Evolutionary conservation across 2,888 invertebrate species (phyloP).

Genomic region (Omphaloscelis lunosa): DNA sequence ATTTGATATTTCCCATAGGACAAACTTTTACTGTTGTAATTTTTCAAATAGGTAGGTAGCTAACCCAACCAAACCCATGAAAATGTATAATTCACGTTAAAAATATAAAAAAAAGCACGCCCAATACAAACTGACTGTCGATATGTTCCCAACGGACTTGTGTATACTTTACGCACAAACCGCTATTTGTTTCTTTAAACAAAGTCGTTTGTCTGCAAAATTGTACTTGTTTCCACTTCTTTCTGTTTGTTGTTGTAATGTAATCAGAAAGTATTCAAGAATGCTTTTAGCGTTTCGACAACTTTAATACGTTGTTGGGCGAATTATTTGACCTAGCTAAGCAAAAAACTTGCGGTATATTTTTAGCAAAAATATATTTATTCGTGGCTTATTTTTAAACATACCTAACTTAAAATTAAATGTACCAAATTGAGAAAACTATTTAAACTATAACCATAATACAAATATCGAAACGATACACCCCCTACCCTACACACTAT

Average conservation of each 20-base stretch:
- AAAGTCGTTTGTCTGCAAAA: constrained; percentile 33
- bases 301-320: constrained; percentile 23
- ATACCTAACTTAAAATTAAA: background rate
- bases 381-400: background rate
- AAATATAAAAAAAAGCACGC: constrained; percentile 1
- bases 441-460: background rate
- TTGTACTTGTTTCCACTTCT: constrained; percentile 29
- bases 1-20: too few relatives aligned
- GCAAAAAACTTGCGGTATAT: background rate
- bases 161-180: background rate
- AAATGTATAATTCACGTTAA: background rate
- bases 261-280: constrained; percentile 46
- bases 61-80: too few relatives aligned
- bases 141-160: constrained; percentile 21
- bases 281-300: constrained; percentile 39
- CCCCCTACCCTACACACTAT: constrained; percentile 7
- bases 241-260: constrained; percentile 38
- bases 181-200: constrained; percentile 38
- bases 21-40: too few relatives aligned
- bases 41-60: too few relatives aligned
- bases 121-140: constrained; percentile 9
- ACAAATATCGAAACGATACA: constrained; percentile 12
- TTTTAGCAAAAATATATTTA: background rate
- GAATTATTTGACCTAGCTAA: constrained; percentile 6
- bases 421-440: background rate